Conservation (phyloP, 2,113 vertebrate species). For the Numida meleagris region DNA sequence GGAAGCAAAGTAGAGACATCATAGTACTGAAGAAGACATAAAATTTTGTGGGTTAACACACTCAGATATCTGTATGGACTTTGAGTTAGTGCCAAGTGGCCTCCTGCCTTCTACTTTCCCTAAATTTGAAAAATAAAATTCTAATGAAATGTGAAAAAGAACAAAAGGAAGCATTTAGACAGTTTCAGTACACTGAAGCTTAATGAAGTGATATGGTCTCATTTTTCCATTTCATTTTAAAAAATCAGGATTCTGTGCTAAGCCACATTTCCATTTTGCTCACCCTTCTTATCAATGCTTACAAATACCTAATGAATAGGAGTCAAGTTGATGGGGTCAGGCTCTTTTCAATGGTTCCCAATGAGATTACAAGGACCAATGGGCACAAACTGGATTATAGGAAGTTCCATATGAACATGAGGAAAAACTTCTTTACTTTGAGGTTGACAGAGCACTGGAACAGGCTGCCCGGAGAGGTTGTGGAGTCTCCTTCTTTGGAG, state of each 20-base stretch:
- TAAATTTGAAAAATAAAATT: neutral
- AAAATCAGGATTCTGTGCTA: neutral
- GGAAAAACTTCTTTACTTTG: too few relatives aligned
- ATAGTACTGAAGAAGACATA: slow-evolving; percentile 6
- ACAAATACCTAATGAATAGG: too few relatives aligned
- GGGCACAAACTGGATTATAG: too few relatives aligned
- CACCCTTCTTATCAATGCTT: neutral
- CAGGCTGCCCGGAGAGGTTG: too few relatives aligned
- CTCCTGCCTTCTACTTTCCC: neutral
- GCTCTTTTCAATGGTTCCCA: too few relatives aligned
- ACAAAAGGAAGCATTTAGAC: neutral
- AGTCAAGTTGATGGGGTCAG: too few relatives aligned
- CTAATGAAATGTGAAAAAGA: neutral
- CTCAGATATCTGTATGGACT: neutral
- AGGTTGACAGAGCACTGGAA: too few relatives aligned
- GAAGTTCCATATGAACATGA: too few relatives aligned
- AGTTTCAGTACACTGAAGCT: neutral
- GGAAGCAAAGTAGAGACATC: neutral
- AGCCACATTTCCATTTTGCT: neutral
- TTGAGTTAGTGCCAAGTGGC: neutral
- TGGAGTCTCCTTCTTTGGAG: too few relatives aligned
- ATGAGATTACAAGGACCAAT: too few relatives aligned
- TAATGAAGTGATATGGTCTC: neutral
- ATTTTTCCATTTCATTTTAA: neutral
- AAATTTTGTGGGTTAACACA: slow-evolving; percentile 46